These are phyloP conservation scores for Drosophila meridionalis DNA, from an alignment of 2,888 invertebrate genomes.

Conservation along the genomic window DNA sequence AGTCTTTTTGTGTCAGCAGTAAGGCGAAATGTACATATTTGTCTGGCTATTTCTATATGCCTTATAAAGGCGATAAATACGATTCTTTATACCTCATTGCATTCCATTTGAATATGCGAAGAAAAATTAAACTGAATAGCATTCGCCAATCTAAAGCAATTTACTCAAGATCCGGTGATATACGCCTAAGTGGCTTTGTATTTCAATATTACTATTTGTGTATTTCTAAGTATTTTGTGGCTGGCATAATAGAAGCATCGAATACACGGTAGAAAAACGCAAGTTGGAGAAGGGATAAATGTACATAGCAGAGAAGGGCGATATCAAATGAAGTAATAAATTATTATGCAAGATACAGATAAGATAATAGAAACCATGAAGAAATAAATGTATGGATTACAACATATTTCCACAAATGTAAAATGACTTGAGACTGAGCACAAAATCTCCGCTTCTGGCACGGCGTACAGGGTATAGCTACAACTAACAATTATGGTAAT, in stretches of 20 bases:
- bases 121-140: constrained; percentile 1
- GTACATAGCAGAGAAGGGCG: background rate
- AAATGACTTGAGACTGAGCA: no score
- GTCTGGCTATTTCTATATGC: constrained; percentile 22
- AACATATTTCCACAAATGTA: background rate
- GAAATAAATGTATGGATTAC: background rate
- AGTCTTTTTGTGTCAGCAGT: constrained; percentile 20
- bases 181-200: background rate
- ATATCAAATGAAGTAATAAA: background rate
- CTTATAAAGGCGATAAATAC: constrained; percentile 36
- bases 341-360: constrained; percentile 1
- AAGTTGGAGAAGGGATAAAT: background rate
- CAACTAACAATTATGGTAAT: constrained; percentile 58
- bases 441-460: background rate
- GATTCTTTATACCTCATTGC: constrained; percentile 22
- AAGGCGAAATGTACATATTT: constrained; percentile 15
- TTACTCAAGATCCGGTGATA: background rate
- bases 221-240: background rate
- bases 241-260: background rate
- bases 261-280: background rate
- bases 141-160: constrained; percentile 3
- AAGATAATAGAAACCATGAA: background rate
- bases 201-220: constrained; percentile 4
- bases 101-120: constrained; percentile 4
- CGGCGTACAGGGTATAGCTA: constrained; percentile 20